Conservation (phyloP, 2,113 vertebrate genomes). For the Vireo altiloquus region DNA sequence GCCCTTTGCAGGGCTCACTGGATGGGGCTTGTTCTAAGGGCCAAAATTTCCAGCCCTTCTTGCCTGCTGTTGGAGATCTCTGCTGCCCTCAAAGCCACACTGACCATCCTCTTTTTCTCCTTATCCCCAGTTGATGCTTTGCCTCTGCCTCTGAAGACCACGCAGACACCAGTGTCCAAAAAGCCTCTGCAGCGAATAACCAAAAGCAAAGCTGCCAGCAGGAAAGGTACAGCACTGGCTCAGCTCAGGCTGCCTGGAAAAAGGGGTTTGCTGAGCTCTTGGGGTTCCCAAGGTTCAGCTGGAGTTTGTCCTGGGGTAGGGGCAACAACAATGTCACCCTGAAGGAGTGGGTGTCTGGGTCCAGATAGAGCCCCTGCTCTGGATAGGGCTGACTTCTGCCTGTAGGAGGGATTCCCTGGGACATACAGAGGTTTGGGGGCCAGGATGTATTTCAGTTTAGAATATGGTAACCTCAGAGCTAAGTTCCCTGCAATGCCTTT, state of each 20-base stretch:
- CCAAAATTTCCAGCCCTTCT: neutral
- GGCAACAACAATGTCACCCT: neutral
- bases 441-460: neutral
- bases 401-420: neutral
- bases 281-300: no score
- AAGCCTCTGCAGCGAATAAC: fast-evolving
- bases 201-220: neutral
- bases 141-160: neutral
- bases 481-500: neutral
- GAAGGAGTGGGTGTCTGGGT: neutral
- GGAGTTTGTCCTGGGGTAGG: neutral
- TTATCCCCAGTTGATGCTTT: neutral
- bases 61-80: neutral
- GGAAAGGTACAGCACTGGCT: neutral
- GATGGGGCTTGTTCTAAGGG: neutral
- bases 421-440: neutral
- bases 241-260: neutral
- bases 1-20: neutral
- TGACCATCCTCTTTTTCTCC: neutral
- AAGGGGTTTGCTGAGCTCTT: neutral
- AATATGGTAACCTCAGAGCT: fast-evolving
- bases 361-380: neutral
- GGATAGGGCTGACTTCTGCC: neutral
- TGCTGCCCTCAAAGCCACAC: neutral
- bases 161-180: neutral